Evolutionary conservation across 64 coral and sea anemone genomes (phyloP), one percentile per base, ranked within the genome.

Genomic region (Pocillopora verrucosa): DNA sequence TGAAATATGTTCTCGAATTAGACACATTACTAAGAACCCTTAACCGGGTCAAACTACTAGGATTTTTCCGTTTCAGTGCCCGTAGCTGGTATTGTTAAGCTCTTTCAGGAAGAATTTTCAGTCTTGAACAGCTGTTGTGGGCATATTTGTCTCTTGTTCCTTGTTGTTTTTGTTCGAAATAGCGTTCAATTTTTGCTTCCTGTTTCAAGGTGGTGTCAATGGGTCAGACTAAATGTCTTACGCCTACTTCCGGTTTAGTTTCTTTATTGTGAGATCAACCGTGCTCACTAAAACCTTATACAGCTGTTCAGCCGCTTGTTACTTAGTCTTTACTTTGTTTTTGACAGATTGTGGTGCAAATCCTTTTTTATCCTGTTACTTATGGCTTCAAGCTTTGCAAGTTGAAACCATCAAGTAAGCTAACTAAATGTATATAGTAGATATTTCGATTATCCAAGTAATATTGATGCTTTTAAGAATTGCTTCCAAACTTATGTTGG

Each of bases 351-450:
- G 82, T 85, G 65, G 45, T 85, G 6, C 82, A 85, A 85, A 34
- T 85, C 16, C 82, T 85, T 1, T 85, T 85, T 72, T 85, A 67
- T 85, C 82, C 65, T 22, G 35, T 20, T 9, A 85, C 61, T 13
- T 65, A 85, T 85, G 82, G 65, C 38, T 85, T 85, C 65, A 70
- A 37, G 37, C 72, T 20, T 85, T 85, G 82, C 82, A 72, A 45
- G 45, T 72, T 13, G n/a, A 68, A 65, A 57, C 82, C 82, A 51
- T 72, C 82, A 30, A 85, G 82, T 85, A 72, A 72, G 82, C 72
- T 16, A 2, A 72, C 1, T 13, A 80, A 17, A 2, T n/a, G 38
- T 37, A 83, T 34, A 64, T 11, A 2, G 15, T 11, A 2, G 15
- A 63, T 63, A 15, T 17, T 63, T 17, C 2, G 16, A 63, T 15